These are phyloP conservation scores for Actinernus sp. DNA, from an alignment of 92 coral and sea anemone species.

Conservation along the genomic window DNA sequence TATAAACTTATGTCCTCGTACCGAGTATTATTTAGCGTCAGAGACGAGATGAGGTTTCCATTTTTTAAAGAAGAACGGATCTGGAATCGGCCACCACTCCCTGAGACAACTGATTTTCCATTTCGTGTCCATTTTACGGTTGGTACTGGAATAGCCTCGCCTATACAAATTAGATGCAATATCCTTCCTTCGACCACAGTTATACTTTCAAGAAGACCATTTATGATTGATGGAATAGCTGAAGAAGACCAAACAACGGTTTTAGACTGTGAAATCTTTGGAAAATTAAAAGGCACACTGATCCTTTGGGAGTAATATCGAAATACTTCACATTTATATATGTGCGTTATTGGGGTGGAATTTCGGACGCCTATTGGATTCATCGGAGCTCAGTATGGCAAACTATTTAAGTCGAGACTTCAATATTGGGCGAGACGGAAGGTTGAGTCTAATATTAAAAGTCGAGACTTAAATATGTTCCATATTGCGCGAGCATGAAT, in stretches of 20 bases:
- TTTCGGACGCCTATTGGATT: no score
- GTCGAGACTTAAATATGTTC: no score
- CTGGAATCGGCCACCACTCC: background rate
- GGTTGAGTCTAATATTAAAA: no score
- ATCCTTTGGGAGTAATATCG: no score
- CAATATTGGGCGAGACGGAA: no score
- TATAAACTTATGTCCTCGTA: constrained; percentile 58
- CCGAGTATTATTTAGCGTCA: constrained; percentile 15
- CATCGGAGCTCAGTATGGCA: no score
- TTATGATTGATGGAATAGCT: constrained; percentile 48
- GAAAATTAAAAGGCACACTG: no score
- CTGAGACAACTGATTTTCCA: background rate
- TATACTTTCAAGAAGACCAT: background rate
- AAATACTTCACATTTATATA: no score
- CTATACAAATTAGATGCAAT: constrained; percentile 39
- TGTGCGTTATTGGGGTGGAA: no score
- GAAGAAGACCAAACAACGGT: constrained; percentile 1
- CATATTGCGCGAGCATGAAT: no score
- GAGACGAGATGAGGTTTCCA: constrained; percentile 7
- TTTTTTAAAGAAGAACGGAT: background rate
- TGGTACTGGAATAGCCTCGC: constrained; percentile 69
- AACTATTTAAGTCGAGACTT: no score
- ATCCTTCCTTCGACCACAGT: constrained; percentile 10
- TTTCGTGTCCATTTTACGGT: constrained; percentile 46
- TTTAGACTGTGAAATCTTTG: no score